phyloP scores from a whole-genome alignment of 1,140 invertebrate genomes.

The Drosophila quadrilineata region DNA sequence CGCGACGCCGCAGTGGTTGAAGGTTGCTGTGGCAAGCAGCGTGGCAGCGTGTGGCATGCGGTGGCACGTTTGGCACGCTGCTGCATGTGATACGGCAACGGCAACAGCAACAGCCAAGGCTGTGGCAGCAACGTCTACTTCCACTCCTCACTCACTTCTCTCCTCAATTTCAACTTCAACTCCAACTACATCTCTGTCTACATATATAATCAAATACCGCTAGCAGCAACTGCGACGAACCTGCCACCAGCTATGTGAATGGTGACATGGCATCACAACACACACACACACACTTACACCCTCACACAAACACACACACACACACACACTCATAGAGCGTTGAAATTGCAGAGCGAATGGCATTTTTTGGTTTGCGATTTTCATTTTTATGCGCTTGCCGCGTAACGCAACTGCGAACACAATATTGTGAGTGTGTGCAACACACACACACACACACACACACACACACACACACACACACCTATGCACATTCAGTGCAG shows the following conservation, averaged over 20 bases:
- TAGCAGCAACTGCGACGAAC: constrained; percentile 62
- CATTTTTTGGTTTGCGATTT: constrained; percentile 53
- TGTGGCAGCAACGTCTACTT: too few species aligned
- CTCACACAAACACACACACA: constrained; percentile 9
- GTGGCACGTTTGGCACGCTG: constrained; percentile 19
- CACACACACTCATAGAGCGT: constrained; percentile 11
- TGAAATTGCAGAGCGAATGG: constrained; percentile 64
- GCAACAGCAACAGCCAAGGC: too few species aligned
- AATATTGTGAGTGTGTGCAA: constrained; percentile 64
- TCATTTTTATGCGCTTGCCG: too few species aligned
- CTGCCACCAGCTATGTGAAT: constrained; percentile 61
- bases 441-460: constrained; percentile 25
- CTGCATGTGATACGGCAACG: constrained; percentile 67
- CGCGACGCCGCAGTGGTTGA: constrained; percentile 38
- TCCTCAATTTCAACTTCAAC: too few species aligned
- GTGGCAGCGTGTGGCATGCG: constrained; percentile 11
- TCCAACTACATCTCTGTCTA: too few species aligned
- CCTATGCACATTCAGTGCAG: constrained; percentile 2
- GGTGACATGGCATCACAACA: constrained; percentile 63
- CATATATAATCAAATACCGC: constrained; percentile 74
- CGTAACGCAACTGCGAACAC: constrained; percentile 61
- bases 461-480: not conserved
- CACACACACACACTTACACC: constrained; percentile 4
- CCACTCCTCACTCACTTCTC: too few species aligned
- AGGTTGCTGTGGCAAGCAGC: not conserved